These are phyloP conservation scores for Meles meles DNA, from an alignment of 2,113 vertebrate species.

Conservation along the genomic window DNA sequence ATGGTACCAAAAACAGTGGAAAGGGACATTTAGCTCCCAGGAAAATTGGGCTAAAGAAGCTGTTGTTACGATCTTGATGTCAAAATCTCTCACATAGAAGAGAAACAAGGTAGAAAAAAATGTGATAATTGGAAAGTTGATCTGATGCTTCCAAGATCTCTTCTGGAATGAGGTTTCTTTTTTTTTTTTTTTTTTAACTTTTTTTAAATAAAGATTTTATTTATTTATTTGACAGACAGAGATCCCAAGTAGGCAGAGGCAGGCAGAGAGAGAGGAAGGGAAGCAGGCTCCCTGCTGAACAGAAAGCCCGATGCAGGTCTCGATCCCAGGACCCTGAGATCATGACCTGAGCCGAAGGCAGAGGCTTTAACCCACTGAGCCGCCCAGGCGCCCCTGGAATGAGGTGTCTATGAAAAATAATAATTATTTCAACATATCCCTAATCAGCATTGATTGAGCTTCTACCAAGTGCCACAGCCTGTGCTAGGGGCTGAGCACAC, in stretches of 20 bases:
- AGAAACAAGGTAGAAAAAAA: background rate
- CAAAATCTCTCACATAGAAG: background rate
- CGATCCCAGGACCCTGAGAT: too few species aligned
- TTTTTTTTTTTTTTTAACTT: too few species aligned
- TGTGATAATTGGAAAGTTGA: background rate
- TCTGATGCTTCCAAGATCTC: background rate
- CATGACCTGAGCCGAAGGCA: too few species aligned
- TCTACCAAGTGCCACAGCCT: background rate
- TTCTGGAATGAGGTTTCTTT: background rate
- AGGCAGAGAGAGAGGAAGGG: too few species aligned
- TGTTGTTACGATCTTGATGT: background rate
- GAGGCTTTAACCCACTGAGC: too few species aligned
- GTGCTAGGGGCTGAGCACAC: background rate
- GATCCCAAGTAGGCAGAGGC: too few species aligned
- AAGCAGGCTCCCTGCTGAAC: too few species aligned
- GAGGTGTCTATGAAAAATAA: background rate
- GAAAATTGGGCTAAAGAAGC: background rate
- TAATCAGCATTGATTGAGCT: background rate
- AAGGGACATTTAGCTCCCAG: background rate
- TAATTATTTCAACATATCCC: background rate
- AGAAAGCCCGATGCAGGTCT: too few species aligned
- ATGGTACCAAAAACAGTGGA: background rate
- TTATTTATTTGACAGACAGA: too few species aligned
- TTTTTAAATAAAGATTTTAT: too few species aligned
- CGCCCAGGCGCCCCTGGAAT: too few species aligned